Conservation (phyloP, 2,797 vertebrate species). For the Etheostoma nigrum region DNA sequence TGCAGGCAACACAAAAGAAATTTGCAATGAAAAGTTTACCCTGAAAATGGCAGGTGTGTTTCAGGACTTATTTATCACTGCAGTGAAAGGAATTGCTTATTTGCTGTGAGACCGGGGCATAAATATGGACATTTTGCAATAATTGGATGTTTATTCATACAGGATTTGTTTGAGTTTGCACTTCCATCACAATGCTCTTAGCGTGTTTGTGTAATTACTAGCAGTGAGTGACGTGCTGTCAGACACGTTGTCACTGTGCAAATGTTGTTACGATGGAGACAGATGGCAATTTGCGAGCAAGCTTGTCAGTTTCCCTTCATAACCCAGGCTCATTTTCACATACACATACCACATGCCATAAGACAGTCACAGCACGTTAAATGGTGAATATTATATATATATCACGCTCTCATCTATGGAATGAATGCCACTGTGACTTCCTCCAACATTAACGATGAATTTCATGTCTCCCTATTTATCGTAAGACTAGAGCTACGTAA, state of each 20-base stretch:
- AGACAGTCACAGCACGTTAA: conserved; percentile 17
- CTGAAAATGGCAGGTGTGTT: conserved; percentile 43
- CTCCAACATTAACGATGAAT: conserved; percentile 19
- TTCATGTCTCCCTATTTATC: conserved; percentile 2
- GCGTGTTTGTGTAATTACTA: conserved; percentile 50
- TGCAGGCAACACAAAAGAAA: conserved; percentile 57
- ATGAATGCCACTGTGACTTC: conserved; percentile 4
- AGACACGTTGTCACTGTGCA: conserved; percentile 34
- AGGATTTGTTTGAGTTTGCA: conserved; percentile 42
- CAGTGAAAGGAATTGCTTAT: conserved; percentile 32
- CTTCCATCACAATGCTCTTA: conserved; percentile 30
- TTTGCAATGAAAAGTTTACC: conserved; percentile 63
- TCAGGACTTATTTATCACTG: conserved; percentile 47
- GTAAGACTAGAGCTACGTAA: background rate
- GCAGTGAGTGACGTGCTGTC: conserved; percentile 60
- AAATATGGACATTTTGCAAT: conserved; percentile 28
- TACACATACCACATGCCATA: background rate
- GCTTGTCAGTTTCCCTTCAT: conserved; percentile 37
- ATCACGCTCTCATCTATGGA: background rate
- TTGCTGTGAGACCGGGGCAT: conserved; percentile 12
- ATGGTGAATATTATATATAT: conserved; percentile 27
- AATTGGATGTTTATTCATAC: conserved; percentile 34
- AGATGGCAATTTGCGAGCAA: conserved; percentile 56
- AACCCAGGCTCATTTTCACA: conserved; percentile 15
- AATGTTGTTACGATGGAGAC: conserved; percentile 49